Evolutionary conservation across 2,797 vertebrate genomes (phyloP), one percentile per base, ranked within the genome.

Genomic region (Babyrousa celebensis): DNA sequence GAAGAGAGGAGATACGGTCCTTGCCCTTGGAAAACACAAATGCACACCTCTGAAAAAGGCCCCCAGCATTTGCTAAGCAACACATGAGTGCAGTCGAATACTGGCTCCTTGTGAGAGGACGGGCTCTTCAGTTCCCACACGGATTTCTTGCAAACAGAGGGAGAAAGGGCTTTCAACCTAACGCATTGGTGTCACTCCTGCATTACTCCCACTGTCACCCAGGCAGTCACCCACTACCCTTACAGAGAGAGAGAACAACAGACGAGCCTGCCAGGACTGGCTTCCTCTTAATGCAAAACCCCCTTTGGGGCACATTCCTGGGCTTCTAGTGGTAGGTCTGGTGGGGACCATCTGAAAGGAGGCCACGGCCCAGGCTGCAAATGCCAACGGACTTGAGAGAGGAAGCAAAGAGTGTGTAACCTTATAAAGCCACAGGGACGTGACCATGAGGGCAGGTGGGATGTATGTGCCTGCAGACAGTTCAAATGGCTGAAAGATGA

Each of bases 11-110:
- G 63, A 90, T 67, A 83, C 0, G 48, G 82, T 87, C 43, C 70
- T 29, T 85, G 96, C 90, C 82, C 94, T 95, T 79, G 63, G 94
- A 95, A 89, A 93, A 67, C 54, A 67, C 25, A 85, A 86, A 89
- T 29, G 93, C 54, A 36, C 68, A 43, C 18, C n/a, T 93, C 63
- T 70, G 86, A 92, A 80, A 80, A 82, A 94, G 65, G 72, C 62
- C 15, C 16, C 75, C 2, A 25, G 40, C 58, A 1, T 88, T 84
- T 91, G 85, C 89, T 77, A 87, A 89, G 60, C 40, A 63, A 80
- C 48, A 12, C 71, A 10, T 0, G 48, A 71, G 27, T 48, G 25
- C 65, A 32, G 78, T n/a, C 60, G 71, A 82, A 88, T n/a, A 20
- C 43, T 0, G 36, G 80, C 86, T 85, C 63, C 6, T 18, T 43